These are phyloP conservation scores for Blomia tropicalis DNA, from an alignment of 2,888 invertebrate species.

Conservation along the genomic window DNA sequence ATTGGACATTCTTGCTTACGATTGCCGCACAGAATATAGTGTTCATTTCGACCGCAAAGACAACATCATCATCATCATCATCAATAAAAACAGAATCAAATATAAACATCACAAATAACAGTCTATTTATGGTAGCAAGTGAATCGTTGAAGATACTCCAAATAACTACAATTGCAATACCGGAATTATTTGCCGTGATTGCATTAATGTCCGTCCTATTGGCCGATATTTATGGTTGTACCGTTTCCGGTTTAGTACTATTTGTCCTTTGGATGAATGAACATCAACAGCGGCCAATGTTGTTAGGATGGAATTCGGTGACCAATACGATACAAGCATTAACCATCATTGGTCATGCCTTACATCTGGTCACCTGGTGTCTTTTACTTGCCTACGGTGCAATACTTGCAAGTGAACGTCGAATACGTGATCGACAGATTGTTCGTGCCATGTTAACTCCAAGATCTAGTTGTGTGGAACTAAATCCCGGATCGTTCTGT, in stretches of 20 bases:
- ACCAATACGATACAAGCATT: background rate
- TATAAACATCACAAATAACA: background rate
- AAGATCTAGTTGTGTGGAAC: too few relatives aligned
- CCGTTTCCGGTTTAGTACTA: conserved; percentile 8
- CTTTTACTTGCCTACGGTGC: conserved; percentile 10
- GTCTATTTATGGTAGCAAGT: background rate
- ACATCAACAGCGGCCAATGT: conserved; percentile 15
- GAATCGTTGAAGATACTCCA: background rate
- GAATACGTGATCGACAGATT: background rate
- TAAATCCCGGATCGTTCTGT: too few relatives aligned
- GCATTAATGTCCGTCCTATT: conserved; percentile 4
- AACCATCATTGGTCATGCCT: conserved; percentile 11
- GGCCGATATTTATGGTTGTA: background rate
- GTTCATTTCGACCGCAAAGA: background rate
- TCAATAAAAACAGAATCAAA: background rate
- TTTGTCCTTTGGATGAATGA: conserved; percentile 19
- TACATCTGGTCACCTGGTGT: conserved; percentile 14
- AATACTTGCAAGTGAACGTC: background rate
- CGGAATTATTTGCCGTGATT: conserved; percentile 12
- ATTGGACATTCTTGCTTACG: background rate
- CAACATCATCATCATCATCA: background rate
- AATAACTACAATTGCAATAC: conserved; percentile 7
- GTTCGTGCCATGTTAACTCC: background rate
- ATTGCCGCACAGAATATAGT: background rate
- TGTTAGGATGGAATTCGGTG: background rate